Base-by-base conservation (phyloP, 2,797 vertebrate genomes). In the Acanthis flammea region DNA sequence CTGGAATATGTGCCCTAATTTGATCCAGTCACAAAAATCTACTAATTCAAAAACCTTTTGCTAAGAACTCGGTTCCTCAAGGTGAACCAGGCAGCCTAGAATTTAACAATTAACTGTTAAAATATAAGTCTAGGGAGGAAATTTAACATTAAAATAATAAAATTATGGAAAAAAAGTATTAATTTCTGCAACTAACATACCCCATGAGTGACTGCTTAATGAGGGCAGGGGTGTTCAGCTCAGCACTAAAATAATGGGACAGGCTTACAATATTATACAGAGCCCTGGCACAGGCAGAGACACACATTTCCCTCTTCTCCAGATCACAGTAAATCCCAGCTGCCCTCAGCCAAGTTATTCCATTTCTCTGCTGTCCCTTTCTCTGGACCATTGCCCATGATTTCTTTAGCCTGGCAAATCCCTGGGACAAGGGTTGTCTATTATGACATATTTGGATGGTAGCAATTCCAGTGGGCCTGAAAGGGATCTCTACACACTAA, bases 381-480 rank as follows among this genome's bases (percentile, higher is more conserved):
- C 71, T 79, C 67, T 92, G 90, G 79, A 90, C 77, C 62, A 84
- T n/a, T 94, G 80, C 53, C 90, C 63, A 61, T 84, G 47, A 93
- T 90, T 95, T 93, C 86, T 94, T 84, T 85, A 92, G 86, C 62
- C 60, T 74, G 51, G 73, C 19, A 90, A 88, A 93, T 86, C 83
- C 86, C 62, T 90, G 60, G 51, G 74, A 88, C 77, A 88, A 84
- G 73, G 27, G 35, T 9, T 81, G 76, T 94, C 70, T 92, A 45
- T 92, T 95, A 72, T 63, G 76, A 84, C 44, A 78, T 68, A 60
- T 88, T 92, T 93, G 72, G 58, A 88, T 63, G 31, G 60, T 57
- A 67, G 53, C 1, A 3, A 39, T 85, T 89, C 72, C 87, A 89
- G n/a, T 57, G 50, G 35, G 66, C 30, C 42, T 92, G 83, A 93